Conservation (phyloP, 2,797 vertebrate species). For the Cercopithecus diana region DNA sequence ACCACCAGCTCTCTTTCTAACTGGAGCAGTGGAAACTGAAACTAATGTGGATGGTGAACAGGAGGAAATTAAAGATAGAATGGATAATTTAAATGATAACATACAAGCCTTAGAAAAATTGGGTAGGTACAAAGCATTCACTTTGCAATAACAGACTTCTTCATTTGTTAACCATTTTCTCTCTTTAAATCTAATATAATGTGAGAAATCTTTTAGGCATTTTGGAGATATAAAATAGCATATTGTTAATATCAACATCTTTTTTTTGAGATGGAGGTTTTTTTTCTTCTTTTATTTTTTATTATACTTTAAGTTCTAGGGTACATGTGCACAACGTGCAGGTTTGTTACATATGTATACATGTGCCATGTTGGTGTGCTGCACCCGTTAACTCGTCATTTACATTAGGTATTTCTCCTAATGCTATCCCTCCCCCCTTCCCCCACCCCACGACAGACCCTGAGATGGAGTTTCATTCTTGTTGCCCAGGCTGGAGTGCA, state of each 20-base stretch:
- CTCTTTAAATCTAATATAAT: neutral
- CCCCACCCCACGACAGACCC: no score
- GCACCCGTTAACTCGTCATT: no score
- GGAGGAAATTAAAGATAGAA: slow-evolving; percentile 52
- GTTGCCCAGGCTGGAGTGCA: neutral
- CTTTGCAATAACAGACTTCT: neutral
- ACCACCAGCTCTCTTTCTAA: slow-evolving; percentile 59
- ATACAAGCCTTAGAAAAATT: neutral
- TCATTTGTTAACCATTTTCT: neutral
- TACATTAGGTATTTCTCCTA: no score
- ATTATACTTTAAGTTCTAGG: neutral
- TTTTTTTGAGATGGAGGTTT: neutral
- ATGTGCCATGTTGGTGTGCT: no score
- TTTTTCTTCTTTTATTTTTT: slow-evolving; percentile 18
- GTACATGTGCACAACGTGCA: no score
- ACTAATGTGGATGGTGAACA: slow-evolving; percentile 64
- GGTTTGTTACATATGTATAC: no score
- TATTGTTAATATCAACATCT: slow-evolving; percentile 5
- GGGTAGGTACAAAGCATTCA: slow-evolving; percentile 54
- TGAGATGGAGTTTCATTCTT: neutral
- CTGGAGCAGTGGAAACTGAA: slow-evolving; percentile 73
- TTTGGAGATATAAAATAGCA: neutral
- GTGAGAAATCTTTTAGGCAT: neutral
- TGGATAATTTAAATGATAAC: slow-evolving; percentile 59
- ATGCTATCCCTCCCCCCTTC: no score